Evolutionary conservation across 2,888 invertebrate genomes (phyloP).

Genomic region (Oscheius onirici): DNA sequence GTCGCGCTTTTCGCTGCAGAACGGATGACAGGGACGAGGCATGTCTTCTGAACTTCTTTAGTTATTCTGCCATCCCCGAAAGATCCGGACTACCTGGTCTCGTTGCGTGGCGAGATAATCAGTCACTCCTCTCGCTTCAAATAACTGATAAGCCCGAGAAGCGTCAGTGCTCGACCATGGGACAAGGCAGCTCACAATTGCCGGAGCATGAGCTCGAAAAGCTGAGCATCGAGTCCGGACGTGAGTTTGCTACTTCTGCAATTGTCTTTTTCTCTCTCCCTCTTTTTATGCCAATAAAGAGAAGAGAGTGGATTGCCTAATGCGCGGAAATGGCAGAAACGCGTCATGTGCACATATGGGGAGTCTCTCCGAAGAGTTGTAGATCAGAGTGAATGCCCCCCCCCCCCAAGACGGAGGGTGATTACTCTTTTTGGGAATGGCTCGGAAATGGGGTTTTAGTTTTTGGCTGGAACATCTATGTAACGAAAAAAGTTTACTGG

Average conservation of each 20-base stretch:
- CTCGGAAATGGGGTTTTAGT: too few species aligned
- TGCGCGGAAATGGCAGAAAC: conserved; percentile 23
- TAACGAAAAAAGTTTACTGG: too few species aligned
- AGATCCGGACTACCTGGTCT: not conserved
- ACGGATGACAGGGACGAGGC: conserved; percentile 56
- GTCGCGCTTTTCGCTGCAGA: conserved; percentile 65
- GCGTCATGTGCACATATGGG: conserved; percentile 24
- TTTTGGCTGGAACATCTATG: too few species aligned
- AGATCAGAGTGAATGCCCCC: not conserved
- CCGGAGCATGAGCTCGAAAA: conserved; percentile 59
- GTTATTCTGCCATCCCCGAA: not conserved
- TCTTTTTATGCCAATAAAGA: not conserved
- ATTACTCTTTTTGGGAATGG: too few species aligned
- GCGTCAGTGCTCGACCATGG: conserved; percentile 41
- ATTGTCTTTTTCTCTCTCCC: not conserved
- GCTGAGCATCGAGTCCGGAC: conserved; percentile 62
- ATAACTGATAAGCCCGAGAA: conserved; percentile 9
- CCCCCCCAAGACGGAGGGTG: not conserved
- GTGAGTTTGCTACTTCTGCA: conserved; percentile 42
- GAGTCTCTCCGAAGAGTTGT: conserved; percentile 7
- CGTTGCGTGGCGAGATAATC: conserved; percentile 16
- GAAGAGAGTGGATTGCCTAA: conserved; percentile 19
- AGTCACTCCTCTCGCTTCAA: too few species aligned
- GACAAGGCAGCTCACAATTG: conserved; percentile 53
- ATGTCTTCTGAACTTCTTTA: conserved; percentile 24